These are phyloP conservation scores for Panagrolaimus sp. DNA, from an alignment of 1,140 invertebrate genomes.

Conservation along the genomic window DNA sequence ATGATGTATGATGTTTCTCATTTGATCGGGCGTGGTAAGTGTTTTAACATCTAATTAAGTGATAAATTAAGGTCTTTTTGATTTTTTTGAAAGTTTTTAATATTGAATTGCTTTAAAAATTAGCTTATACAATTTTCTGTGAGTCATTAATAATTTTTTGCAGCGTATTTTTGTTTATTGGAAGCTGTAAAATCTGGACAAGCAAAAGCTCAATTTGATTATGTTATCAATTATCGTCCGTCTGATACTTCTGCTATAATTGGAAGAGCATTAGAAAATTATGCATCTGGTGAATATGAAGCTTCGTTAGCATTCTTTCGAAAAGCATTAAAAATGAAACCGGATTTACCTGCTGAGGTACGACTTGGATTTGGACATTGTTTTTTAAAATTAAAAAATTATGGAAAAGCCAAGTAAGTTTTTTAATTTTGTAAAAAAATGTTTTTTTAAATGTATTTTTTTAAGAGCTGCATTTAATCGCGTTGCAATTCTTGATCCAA, in stretches of 20 bases:
- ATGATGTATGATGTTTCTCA: background rate
- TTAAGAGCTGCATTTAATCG: background rate
- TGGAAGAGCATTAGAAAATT: background rate
- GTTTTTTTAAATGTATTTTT: too few relatives aligned
- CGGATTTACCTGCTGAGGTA: background rate
- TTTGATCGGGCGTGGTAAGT: background rate
- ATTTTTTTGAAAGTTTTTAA: too few relatives aligned
- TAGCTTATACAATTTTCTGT: too few relatives aligned
- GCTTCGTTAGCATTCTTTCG: background rate
- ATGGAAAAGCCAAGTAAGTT: background rate
- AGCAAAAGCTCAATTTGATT: constrained; percentile 8
- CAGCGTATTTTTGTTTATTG: background rate
- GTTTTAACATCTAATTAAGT: too few relatives aligned
- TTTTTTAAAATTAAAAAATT: background rate
- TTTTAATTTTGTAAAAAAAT: too few relatives aligned
- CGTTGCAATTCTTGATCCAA: background rate
- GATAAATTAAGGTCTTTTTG: too few relatives aligned
- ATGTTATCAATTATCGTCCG: background rate
- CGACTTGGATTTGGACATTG: constrained; percentile 8
- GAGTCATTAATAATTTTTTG: too few relatives aligned
- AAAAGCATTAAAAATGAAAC: background rate
- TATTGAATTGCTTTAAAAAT: too few relatives aligned
- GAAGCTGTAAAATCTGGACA: background rate
- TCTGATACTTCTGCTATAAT: background rate
- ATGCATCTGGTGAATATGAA: background rate